phyloP scores from a whole-genome alignment of 30 jellyfish, hydroid and myxozoan species.

The Aurelia coerulea region DNA sequence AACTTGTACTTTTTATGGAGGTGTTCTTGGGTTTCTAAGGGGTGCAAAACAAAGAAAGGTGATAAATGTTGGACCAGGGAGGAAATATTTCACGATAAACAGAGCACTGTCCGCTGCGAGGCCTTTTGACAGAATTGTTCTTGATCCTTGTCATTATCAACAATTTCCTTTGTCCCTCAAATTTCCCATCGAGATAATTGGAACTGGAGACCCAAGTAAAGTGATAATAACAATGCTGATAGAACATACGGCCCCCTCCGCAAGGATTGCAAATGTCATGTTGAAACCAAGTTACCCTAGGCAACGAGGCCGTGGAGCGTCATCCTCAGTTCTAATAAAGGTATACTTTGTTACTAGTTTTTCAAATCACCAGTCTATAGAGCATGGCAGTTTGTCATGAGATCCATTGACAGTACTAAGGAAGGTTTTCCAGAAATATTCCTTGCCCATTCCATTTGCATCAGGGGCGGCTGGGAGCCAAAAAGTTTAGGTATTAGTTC shows the following conservation, averaged over 20 bases:
- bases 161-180: slow-evolving; percentile 75
- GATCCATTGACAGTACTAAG: too few relatives aligned
- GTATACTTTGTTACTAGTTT: background rate
- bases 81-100: slow-evolving; percentile 71
- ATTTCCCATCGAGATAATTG: slow-evolving; percentile 84
- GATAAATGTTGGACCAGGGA: slow-evolving; percentile 82
- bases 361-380: too few relatives aligned
- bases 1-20: slow-evolving; percentile 67
- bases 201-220: slow-evolving; percentile 86
- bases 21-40: slow-evolving; percentile 48
- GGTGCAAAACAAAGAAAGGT: slow-evolving; percentile 63
- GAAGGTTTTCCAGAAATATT: too few relatives aligned
- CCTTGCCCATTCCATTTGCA: too few relatives aligned
- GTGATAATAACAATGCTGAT: slow-evolving; percentile 71
- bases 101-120: slow-evolving; percentile 82
- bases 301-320: slow-evolving; percentile 76
- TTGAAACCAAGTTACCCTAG: slow-evolving; percentile 75
- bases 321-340: slow-evolving; percentile 75
- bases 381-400: too few relatives aligned
- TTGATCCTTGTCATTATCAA: slow-evolving; percentile 78
- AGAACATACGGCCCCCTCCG: slow-evolving; percentile 73
- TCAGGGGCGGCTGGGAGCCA: too few relatives aligned
- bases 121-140: slow-evolving; percentile 74
- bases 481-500: too few relatives aligned
- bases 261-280: slow-evolving; percentile 76